phyloP scores from a whole-genome alignment of 2,888 invertebrate species.

The Pollenia amentaria region DNA sequence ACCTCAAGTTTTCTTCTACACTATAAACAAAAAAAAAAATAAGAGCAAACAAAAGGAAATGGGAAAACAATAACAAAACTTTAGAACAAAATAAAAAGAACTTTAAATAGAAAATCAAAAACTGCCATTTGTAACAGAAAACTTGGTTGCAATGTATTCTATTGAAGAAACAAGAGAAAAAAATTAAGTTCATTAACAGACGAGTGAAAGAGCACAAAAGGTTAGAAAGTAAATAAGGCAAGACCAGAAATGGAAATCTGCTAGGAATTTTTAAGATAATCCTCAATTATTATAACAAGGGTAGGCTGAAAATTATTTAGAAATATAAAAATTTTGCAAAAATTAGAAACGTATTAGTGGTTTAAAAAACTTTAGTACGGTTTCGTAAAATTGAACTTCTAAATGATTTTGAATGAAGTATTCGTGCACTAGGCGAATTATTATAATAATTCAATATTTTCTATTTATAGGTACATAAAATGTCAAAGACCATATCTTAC shows the following conservation, averaged over 20 bases:
- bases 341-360: no score
- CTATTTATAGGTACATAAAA: no score
- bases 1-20: conserved; percentile 4
- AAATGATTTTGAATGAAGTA: no score
- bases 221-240: conserved; percentile 7
- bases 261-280: conserved; percentile 21
- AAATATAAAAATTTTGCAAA: no score
- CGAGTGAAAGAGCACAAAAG: conserved; percentile 36
- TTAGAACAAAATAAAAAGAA: conserved; percentile 2
- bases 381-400: no score
- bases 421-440: no score
- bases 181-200: conserved; percentile 62
- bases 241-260: conserved; percentile 11
- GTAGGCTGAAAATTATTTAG: neutral
- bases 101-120: conserved; percentile 32
- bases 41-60: conserved; percentile 48
- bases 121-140: conserved; percentile 53
- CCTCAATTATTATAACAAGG: conserved; percentile 1
- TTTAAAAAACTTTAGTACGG: no score
- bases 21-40: conserved; percentile 12
- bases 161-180: conserved; percentile 50
- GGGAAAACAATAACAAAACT: conserved; percentile 67
- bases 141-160: conserved; percentile 38
- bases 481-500: no score
- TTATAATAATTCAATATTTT: no score